Evolutionary conservation across 2,797 vertebrate genomes (phyloP).

Genomic region (Notamacropus eugenii): DNA sequence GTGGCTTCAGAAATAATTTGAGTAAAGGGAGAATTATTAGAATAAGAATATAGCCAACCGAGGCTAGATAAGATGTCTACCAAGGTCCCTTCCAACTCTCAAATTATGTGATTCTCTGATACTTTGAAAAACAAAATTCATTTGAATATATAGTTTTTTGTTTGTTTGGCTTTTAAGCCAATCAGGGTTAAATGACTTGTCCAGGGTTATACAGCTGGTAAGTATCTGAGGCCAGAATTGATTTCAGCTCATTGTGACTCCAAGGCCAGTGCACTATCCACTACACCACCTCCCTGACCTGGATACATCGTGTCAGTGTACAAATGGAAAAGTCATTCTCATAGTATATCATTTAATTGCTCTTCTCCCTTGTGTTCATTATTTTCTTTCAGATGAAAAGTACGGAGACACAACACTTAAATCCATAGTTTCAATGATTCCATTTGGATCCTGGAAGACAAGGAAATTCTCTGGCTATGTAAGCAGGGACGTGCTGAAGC

Average conservation of each 20-base stretch:
- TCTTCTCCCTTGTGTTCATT: conserved; percentile 26
- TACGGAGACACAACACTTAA: not conserved
- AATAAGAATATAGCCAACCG: not conserved
- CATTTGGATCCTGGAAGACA: conserved; percentile 31
- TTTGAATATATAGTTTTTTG: not conserved
- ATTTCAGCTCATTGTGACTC: not conserved
- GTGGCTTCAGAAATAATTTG: not conserved
- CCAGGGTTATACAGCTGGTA: not conserved
- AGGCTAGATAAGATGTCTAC: not conserved
- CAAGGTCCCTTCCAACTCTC: not conserved
- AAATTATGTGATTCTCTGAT: not conserved
- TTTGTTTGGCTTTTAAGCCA: too few relatives aligned
- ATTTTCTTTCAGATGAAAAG: conserved; percentile 21
- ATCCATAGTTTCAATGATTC: conserved; percentile 43
- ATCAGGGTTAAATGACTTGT: not conserved
- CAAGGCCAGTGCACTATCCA: not conserved
- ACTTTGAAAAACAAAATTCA: not conserved
- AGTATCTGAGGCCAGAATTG: not conserved
- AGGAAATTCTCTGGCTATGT: conserved; percentile 39
- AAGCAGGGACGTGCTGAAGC: not conserved
- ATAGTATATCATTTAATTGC: not conserved
- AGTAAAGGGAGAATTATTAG: not conserved
- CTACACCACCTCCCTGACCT: not conserved
- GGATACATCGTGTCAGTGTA: not conserved
- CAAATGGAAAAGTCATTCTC: not conserved